Base-by-base conservation (phyloP, 2,113 vertebrate species). In the Chascanopsetta lugubris region DNA sequence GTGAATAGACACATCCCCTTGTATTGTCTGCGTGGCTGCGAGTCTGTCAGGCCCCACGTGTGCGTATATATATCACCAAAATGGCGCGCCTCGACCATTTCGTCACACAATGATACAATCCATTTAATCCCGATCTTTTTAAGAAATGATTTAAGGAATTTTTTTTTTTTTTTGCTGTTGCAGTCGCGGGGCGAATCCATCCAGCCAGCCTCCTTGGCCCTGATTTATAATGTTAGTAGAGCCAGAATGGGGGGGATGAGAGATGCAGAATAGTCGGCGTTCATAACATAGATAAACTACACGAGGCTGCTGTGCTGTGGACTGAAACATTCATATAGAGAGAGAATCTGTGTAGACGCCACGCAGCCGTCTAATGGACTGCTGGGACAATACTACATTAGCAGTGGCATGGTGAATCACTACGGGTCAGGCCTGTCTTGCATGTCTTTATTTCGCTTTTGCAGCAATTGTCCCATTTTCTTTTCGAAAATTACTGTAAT, bases 81-180 rank as follows among this genome's bases (percentile, higher is more conserved):
- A 91, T 79, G 81, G 81, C 71, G 54, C 47, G 50, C 76, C 75
- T 80, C 84, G 24, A 75, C 88, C 90, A 86, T 90, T 92, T 90
- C 83, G 88, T 90, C 90, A 91, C 90, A 88, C 89, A 82, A 78
- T 88, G 90, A 91, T 92, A 86, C 91, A 93, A 93, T 90, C 90
- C 91, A 92, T 92, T 91, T 90, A 88, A 91, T 92, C 85, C 78
- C 78, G 81, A 87, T 87, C 87, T 92, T 90, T 90, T 89, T 88
- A 89, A 90, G 88, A 89, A 90, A 87, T 91, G 90, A 92, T 91
- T 92, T 90, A 88, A 88, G 83, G 82, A 83, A 40, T 27, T 27
- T 48, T 48, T 45, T 45, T 26, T n/a, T n/a, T n/a, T 53, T 50
- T 69, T 59, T 66, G 69, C 79, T 70, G 60, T 84, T 81, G 79